Evolutionary conservation across 2,113 vertebrate species (phyloP), one percentile per base, ranked within the genome.

Genomic region (Siphamia tubifer): DNA sequence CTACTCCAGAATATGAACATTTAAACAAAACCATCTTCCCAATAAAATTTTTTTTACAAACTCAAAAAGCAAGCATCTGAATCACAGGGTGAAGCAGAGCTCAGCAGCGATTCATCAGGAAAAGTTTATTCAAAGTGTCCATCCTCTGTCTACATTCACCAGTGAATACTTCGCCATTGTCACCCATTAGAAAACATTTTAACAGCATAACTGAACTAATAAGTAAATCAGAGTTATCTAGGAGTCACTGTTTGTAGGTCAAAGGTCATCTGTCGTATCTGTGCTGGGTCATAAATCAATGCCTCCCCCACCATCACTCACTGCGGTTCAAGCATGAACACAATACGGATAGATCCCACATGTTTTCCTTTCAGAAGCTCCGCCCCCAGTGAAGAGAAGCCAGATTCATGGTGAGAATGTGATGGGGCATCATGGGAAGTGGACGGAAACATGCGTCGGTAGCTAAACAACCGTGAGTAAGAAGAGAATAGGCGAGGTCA

Each of bases 181-280:
- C n/a, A n/a, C n/a, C n/a, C n/a, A n/a, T n/a, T n/a, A n/a, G n/a
- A n/a, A n/a, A n/a, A n/a, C n/a, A n/a, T n/a, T n/a, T n/a, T n/a
- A n/a, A n/a, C n/a, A n/a, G n/a, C n/a, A n/a, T n/a, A n/a, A n/a
- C n/a, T n/a, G n/a, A n/a, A n/a, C n/a, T n/a, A n/a, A n/a, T n/a
- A n/a, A n/a, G n/a, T 40, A 4, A 43, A 38, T 55, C 38, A 6
- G 48, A 6, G 48, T 53, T 75, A 77, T 83, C 77, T 53, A 2
- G 0, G 15, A 40, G 24, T 1, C 28, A 20, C 34, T 68, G 21
- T 42, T 36, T 0, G 1, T 8, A 36, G 27, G 62, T 62, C 73
- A 49, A 30, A 6, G 57, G 48, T 49, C 19, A 12, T 1, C 40
- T 32, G 55, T 63, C 61, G 62, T 78, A 81, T 80, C 68, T 71